phyloP scores from a whole-genome alignment of 2,888 invertebrate species.

The Copidosoma aretas region DNA sequence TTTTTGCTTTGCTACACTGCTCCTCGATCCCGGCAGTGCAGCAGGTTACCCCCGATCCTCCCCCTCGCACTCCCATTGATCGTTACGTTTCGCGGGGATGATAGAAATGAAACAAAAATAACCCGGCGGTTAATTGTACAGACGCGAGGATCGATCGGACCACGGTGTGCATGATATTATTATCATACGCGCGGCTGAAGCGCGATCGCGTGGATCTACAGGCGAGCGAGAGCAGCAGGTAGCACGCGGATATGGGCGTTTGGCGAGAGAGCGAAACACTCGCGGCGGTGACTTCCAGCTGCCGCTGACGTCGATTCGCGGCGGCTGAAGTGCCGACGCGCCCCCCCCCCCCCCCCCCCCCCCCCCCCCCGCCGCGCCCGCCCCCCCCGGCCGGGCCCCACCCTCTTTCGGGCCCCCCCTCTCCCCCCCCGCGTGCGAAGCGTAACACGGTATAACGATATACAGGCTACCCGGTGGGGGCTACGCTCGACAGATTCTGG shows the following conservation, averaged over 20 bases:
- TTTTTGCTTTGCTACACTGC: conserved; percentile 43
- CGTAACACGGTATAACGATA: too few species aligned
- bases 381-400: not conserved
- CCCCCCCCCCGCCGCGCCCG: conserved; percentile 15
- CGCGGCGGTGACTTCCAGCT: conserved; percentile 41
- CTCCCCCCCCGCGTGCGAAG: too few species aligned
- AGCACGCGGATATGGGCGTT: conserved; percentile 21
- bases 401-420: conserved; percentile 8
- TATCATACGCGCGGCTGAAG: not conserved
- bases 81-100: not conserved
- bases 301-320: conserved; percentile 43
- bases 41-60: conserved; percentile 34
- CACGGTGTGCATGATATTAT: too few species aligned
- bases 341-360: conserved; percentile 19
- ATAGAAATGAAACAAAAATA: not conserved
- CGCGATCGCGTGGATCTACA: conserved; percentile 38
- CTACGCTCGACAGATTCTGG: too few species aligned
- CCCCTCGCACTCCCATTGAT: not conserved
- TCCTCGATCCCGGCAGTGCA: conserved; percentile 36
- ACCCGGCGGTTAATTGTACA: not conserved
- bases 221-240: conserved; percentile 4
- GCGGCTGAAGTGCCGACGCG: conserved; percentile 35
- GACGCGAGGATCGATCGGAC: not conserved
- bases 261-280: conserved; percentile 14
- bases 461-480: too few species aligned